Percentiles rank a stretch among this genome's conserved stretches.
Evolutionary conservation across 2,797 vertebrate species (phyloP).

Genomic region (Anomalospiza imberbis): DNA sequence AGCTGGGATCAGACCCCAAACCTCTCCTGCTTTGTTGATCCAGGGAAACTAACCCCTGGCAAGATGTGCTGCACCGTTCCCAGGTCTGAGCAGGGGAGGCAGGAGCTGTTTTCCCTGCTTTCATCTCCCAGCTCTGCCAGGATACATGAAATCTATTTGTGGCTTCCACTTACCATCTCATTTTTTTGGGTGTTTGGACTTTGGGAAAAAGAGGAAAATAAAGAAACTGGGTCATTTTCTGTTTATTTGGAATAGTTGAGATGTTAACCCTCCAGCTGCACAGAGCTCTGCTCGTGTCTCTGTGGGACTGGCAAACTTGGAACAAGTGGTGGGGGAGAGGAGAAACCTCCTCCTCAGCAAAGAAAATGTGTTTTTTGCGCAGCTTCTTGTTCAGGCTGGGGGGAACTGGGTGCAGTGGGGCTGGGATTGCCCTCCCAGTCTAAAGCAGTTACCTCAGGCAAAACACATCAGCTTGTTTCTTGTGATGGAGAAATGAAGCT

Average conservation of each 20-base stretch:
- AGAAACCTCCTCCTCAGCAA: not conserved
- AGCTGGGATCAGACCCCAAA: not conserved
- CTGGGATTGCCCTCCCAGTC: not conserved
- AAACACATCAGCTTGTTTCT: not conserved
- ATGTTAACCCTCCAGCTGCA: constrained; percentile 32
- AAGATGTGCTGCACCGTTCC: not conserved
- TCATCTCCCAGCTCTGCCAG: not conserved
- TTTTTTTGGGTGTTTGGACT: constrained; percentile 1
- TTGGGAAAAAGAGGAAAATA: constrained; percentile 19
- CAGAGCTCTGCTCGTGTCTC: not conserved
- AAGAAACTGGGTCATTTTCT: constrained; percentile 37
- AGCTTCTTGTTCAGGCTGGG: not conserved
- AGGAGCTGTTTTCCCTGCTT: not conserved
- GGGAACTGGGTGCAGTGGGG: not conserved
- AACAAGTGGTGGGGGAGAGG: not conserved
- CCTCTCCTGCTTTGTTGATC: not conserved
- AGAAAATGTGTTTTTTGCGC: not conserved
- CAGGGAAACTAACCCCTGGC: not conserved
- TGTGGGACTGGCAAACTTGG: not conserved
- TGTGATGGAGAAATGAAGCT: not conserved
- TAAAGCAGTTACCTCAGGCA: not conserved
- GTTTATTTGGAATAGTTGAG: constrained; percentile 44
- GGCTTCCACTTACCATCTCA: not conserved
- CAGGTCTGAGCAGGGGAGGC: not conserved
- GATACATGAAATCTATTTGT: not conserved